A percentile compares a stretch with the other conserved stretches of the same genome.
These are phyloP conservation scores for Acronicta aceris DNA, from an alignment of 2,888 invertebrate species.

Conservation along the genomic window DNA sequence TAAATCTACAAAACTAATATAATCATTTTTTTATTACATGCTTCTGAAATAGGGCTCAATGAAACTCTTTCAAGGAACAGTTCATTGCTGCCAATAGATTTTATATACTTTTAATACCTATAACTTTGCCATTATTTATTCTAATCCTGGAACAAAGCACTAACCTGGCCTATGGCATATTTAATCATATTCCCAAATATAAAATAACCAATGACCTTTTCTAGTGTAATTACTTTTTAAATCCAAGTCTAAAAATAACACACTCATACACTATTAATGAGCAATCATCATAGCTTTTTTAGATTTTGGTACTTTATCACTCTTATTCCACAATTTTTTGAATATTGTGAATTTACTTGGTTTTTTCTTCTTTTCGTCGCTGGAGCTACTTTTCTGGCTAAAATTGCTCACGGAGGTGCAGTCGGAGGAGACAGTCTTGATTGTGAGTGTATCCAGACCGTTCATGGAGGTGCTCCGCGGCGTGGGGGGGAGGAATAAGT, in stretches of 20 bases:
- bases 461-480: conserved; percentile 55
- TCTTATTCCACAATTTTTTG: conserved; percentile 26
- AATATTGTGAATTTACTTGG: conserved; percentile 32
- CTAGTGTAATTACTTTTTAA: conserved; percentile 2
- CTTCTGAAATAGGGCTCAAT: too few relatives aligned
- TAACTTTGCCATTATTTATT: too few relatives aligned
- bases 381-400: conserved; percentile 51
- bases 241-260: conserved; percentile 7
- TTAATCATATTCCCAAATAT: neutral
- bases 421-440: conserved; percentile 41
- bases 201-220: neutral
- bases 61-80: too few relatives aligned
- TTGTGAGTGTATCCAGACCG: conserved; percentile 49
- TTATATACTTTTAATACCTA: neutral
- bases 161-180: neutral
- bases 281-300: conserved; percentile 48
- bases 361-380: conserved; percentile 50
- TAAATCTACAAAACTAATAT: too few relatives aligned
- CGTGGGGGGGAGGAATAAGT: conserved; percentile 51
- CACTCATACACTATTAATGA: conserved; percentile 25
- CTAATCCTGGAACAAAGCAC: too few relatives aligned
- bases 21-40: too few relatives aligned
- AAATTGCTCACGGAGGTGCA: conserved; percentile 57
- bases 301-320: conserved; percentile 27
- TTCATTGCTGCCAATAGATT: too few relatives aligned